These are phyloP conservation scores for Myripristis jacobus DNA, from an alignment of 2,797 vertebrate genomes.

Conservation along the genomic window DNA sequence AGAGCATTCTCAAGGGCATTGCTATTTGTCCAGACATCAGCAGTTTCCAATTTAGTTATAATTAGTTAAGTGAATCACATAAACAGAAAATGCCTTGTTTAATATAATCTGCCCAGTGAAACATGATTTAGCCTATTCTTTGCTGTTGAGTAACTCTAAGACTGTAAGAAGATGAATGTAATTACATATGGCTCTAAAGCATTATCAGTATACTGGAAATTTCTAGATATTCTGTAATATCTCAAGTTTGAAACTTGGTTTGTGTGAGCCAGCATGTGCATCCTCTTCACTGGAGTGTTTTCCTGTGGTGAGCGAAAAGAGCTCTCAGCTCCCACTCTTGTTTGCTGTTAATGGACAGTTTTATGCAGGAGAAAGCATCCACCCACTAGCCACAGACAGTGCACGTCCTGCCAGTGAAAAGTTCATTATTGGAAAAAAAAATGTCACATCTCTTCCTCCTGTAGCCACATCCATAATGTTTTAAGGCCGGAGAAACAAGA, in stretches of 20 bases:
- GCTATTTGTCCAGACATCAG: not conserved
- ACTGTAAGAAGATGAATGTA: no score
- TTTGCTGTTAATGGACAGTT: conserved; percentile 68
- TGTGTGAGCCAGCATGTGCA: conserved; percentile 13
- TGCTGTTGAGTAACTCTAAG: no score
- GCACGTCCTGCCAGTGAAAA: conserved; percentile 73
- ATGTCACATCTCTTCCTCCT: conserved; percentile 37
- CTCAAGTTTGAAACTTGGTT: conserved; percentile 23
- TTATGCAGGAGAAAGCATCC: conserved; percentile 67
- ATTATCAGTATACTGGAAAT: not conserved
- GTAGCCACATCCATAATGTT: conserved; percentile 59
- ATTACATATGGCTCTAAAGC: not conserved
- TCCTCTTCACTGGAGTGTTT: conserved; percentile 53
- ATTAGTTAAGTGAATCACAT: not conserved
- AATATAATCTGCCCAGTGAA: no score
- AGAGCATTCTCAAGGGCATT: conserved; percentile 32
- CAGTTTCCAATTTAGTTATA: not conserved
- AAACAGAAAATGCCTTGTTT: no score
- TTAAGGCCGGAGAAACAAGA: conserved; percentile 48
- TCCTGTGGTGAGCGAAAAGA: conserved; percentile 50
- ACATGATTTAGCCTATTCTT: no score
- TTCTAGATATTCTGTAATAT: conserved; percentile 10
- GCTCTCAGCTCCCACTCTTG: conserved; percentile 60
- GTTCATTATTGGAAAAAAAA: conserved; percentile 65
- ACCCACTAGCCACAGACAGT: conserved; percentile 68